Evolutionary conservation across 1,140 invertebrate genomes (phyloP), one percentile per base, ranked within the genome.

Genomic region (Macrobrachium rosenbergii): DNA sequence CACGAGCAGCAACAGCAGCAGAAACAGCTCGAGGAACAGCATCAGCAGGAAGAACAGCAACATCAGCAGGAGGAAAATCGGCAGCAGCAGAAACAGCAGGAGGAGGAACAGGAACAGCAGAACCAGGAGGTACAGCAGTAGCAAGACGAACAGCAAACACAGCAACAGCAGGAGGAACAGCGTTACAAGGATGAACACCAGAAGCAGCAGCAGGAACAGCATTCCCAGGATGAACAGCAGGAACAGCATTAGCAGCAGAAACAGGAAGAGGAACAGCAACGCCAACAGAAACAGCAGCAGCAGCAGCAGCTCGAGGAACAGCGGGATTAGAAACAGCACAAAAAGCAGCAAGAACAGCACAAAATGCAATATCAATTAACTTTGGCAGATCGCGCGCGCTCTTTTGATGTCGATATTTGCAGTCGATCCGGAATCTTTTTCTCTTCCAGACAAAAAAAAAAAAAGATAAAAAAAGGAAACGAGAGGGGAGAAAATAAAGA

Each of bases 81-180:
- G 8, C 64, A 69, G 64, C 64, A 69, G 8, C 7, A 69, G 8
- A 7, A 69, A 23, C 64, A 69, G 64, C 7, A 69, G 64, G 19
- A 69, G 8, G 8, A 69, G 8, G 8, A 69, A 23, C 64, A 69
- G 8, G 8, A 69, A 7, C 64, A 69, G 64, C 64, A 69, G 5
- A 63, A 63, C 14, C n/a, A 63, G 62, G n/a, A 63, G n/a, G 62
- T 16, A 16, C 7, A 69, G 19, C 64, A 69, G 19, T 6, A 69
- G 64, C 64, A 69, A 23, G 19, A 69, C 19, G 19, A 69, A 23
- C 7, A 69, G 64, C 64, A 69, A 23, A 7, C n/a, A 23, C 64
- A 69, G 64, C 64, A 69, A 23, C 64, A 69, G 64, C 7, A 69
- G 64, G 19, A 69, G 64, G 19, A 69, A 23, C 64, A 69, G 64